Evolutionary conservation across 2,888 invertebrate species (phyloP).

Genomic region (Chaitophorus viminalis): DNA sequence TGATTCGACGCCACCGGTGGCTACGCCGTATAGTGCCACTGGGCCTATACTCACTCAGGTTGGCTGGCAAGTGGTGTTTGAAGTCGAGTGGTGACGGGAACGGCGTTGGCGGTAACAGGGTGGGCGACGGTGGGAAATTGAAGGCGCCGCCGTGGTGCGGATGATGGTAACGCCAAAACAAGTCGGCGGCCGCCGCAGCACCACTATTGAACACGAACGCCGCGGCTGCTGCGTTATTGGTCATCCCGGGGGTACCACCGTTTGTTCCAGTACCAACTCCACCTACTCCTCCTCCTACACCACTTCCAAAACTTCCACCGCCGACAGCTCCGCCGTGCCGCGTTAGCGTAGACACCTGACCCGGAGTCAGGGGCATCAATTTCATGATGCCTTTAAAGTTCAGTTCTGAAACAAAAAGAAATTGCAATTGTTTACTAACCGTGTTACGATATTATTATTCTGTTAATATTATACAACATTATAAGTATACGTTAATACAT

Average conservation of each 20-base stretch:
- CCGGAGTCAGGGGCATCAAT: constrained; percentile 56
- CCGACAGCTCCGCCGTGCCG: background rate
- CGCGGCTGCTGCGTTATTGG: constrained; percentile 52
- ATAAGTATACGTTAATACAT: too few relatives aligned
- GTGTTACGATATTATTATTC: background rate
- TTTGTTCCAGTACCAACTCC: background rate
- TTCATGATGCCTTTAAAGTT: constrained; percentile 51
- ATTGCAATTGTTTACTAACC: background rate
- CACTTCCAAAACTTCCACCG: background rate
- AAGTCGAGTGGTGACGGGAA: constrained; percentile 79
- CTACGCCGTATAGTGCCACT: too few relatives aligned
- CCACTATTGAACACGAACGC: constrained; percentile 57
- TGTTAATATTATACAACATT: too few relatives aligned
- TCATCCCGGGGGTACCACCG: constrained; percentile 29
- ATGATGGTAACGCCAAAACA: constrained; percentile 81
- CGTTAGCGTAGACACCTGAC: constrained; percentile 48
- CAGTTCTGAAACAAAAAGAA: constrained; percentile 26
- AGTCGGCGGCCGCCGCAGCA: constrained; percentile 70
- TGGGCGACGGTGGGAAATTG: constrained; percentile 76
- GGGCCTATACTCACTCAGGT: constrained; percentile 72
- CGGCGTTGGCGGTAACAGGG: constrained; percentile 70
- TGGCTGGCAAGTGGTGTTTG: constrained; percentile 86
- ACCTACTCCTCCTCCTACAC: background rate
- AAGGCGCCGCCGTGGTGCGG: constrained; percentile 66
- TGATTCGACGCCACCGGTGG: too few relatives aligned